phyloP scores from a whole-genome alignment of 2,797 vertebrate species.

The Gila robusta region DNA sequence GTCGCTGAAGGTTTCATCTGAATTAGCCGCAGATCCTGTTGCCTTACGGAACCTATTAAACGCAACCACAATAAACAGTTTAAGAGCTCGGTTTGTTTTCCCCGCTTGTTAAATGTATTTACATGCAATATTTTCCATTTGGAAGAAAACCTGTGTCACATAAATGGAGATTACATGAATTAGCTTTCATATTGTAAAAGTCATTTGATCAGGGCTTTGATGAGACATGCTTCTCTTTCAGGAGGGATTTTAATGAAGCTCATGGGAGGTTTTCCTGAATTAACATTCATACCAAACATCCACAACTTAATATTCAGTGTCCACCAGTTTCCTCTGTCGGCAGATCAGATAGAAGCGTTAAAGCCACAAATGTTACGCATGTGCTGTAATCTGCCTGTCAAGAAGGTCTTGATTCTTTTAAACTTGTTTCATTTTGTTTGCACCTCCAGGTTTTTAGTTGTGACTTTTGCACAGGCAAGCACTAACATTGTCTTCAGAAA shows the following conservation, averaged over 20 bases:
- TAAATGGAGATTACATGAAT: constrained; percentile 52
- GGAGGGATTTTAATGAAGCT: constrained; percentile 27
- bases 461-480: neutral
- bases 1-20: neutral
- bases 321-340: constrained; percentile 22
- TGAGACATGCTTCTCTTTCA: constrained; percentile 31
- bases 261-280: constrained; percentile 36
- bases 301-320: constrained; percentile 9
- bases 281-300: constrained; percentile 24
- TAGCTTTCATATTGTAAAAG: constrained; percentile 42
- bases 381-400: neutral
- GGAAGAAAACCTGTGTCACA: constrained; percentile 29
- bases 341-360: neutral
- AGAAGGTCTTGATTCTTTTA: neutral
- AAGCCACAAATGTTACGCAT: neutral
- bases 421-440: neutral
- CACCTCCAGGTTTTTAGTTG: neutral
- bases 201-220: constrained; percentile 56
- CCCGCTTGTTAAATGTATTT: constrained; percentile 47
- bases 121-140: constrained; percentile 55
- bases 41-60: constrained; percentile 14
- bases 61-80: constrained; percentile 47
- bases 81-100: constrained; percentile 59
- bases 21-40: constrained; percentile 22
- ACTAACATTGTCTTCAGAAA: neutral